Base-by-base conservation (phyloP, 1,140 invertebrate species). In the Drosophila leontia region DNA sequence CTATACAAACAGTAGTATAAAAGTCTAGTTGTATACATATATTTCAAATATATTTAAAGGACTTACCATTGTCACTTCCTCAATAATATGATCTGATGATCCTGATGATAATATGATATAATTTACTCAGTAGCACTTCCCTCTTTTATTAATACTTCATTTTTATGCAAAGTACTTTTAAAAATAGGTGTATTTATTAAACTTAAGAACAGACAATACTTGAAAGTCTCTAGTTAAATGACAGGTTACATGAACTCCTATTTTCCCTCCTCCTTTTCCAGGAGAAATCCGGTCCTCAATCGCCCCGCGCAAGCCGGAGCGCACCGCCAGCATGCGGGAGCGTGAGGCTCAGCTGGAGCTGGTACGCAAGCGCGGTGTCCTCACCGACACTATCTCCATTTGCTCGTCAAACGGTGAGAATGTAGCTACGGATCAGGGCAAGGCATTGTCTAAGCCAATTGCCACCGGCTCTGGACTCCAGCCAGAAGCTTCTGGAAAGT, bases 281-380 rank as follows among this genome's bases (percentile, higher is more conserved):
- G 91, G 96, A 92, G 96, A 97, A 93, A 96, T 96, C 48, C 94
- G 96, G 91, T 96, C 95, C 91, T 95, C 95, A 11, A 94, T 97
- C 58, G 95, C 96, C 50, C 96, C 95, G 11, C 92, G 95, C 39
- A 97, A 97, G 93, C 97, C 97, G 8, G 96, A 97, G 91, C 94
- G 97, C 75, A 97, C 96, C 19, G 96, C 96, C 8, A 97, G 96
- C 91, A 96, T 97, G 95, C 94, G 96, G 82, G 96, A 97, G 91
- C 92, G 95, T 56, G 95, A 95, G 91, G 94, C 95, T 7, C 94
- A 94, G 75, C 91, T 95, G 78, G 95, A 95, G 82, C 92, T 95
- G 59, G 93, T 94, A 37, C 94, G 78, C 86, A 94, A 93, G 93
- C 93, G 76, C 78, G 79, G 80, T 48, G 80, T 86, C 72, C 82